These are phyloP conservation scores for Acheta domesticus DNA, from an alignment of 2,888 invertebrate species.

Conservation along the genomic window DNA sequence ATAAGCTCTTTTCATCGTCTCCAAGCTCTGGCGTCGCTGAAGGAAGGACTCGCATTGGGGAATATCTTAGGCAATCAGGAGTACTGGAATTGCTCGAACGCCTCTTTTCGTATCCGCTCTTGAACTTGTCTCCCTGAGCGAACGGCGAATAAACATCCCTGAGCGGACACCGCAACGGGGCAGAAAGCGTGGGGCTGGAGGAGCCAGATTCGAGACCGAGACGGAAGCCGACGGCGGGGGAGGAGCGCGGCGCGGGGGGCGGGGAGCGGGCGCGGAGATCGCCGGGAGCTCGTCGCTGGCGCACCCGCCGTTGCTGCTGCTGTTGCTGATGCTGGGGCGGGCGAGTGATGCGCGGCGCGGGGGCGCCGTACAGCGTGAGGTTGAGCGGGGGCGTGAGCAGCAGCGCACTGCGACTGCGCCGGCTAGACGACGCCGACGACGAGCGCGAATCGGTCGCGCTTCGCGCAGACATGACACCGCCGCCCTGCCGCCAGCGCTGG, in stretches of 20 bases:
- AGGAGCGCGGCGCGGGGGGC: background rate
- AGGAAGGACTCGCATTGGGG: too few relatives aligned
- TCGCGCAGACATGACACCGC: background rate
- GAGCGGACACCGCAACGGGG: too few relatives aligned
- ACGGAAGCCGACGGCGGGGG: background rate
- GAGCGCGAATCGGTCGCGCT: background rate
- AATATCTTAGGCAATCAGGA: too few relatives aligned
- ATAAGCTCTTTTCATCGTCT: too few relatives aligned
- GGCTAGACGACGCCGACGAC: background rate
- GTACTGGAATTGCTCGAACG: too few relatives aligned
- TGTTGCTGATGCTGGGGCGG: background rate
- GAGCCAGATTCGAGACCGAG: background rate
- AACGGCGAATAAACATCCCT: too few relatives aligned
- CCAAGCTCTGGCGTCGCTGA: too few relatives aligned
- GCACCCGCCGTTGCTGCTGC: too few relatives aligned
- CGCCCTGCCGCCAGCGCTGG: too few relatives aligned
- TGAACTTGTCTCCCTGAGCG: too few relatives aligned
- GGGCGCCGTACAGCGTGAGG: constrained; percentile 37
- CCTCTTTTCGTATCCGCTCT: too few relatives aligned
- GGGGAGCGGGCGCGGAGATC: background rate
- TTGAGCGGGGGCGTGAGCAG: constrained; percentile 26
- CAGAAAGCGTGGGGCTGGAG: too few relatives aligned
- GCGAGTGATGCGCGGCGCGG: constrained; percentile 34
- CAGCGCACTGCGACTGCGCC: background rate
- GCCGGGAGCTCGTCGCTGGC: background rate